Conservation (phyloP, 2,888 invertebrate genomes). For the Camptogramma bilineatum region DNA sequence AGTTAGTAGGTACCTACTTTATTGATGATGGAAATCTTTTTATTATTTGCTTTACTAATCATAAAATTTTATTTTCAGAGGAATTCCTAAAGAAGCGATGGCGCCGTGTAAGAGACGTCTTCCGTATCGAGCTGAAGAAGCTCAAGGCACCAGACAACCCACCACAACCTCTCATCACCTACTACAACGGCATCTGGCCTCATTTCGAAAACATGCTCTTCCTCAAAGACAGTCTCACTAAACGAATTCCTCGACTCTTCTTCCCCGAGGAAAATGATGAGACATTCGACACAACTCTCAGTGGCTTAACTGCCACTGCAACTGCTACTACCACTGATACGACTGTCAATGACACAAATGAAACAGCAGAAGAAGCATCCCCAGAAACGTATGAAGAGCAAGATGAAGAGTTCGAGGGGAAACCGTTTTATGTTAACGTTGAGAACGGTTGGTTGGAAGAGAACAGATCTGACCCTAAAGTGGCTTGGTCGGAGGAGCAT, state of each 20-base stretch:
- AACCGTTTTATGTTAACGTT: slow-evolving; percentile 2
- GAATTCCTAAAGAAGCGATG: slow-evolving; percentile 49
- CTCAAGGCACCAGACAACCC: slow-evolving; percentile 27
- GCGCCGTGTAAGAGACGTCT: slow-evolving; percentile 51
- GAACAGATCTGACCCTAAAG: background rate
- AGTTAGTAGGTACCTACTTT: too few relatives aligned
- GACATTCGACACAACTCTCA: background rate
- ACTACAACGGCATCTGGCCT: slow-evolving; percentile 50
- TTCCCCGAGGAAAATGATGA: slow-evolving; percentile 30
- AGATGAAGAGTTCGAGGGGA: slow-evolving; percentile 1
- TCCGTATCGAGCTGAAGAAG: slow-evolving; percentile 31
- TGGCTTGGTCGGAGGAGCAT: background rate
- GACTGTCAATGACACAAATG: background rate
- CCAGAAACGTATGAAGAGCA: slow-evolving; percentile 16
- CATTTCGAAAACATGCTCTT: slow-evolving; percentile 48
- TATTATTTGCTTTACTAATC: too few relatives aligned
- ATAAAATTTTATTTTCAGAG: slow-evolving; percentile 43
- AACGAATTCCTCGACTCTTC: slow-evolving; percentile 23
- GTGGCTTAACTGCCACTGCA: background rate
- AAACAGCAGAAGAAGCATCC: background rate
- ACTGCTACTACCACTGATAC: background rate
- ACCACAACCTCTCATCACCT: slow-evolving; percentile 37
- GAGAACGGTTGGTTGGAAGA: slow-evolving; percentile 8
- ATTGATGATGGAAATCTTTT: too few relatives aligned
- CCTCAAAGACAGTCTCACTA: slow-evolving; percentile 35